Evolutionary conservation across 1,140 invertebrate genomes (phyloP), one percentile per base, ranked within the genome.

Genomic region (Panagrolaimus sp.): DNA sequence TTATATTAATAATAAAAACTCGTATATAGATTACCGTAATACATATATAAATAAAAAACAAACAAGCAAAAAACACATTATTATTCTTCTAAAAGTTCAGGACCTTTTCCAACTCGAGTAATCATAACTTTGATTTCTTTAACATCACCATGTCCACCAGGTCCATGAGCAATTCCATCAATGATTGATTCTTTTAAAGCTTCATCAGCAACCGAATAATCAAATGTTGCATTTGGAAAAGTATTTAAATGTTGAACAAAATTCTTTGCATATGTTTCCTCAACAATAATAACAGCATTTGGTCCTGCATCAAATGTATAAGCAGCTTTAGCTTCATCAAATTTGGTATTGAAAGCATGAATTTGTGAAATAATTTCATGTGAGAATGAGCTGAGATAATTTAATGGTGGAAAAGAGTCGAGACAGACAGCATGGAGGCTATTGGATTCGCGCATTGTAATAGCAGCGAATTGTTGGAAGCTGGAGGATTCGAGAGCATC

Each of bases 401-500:
- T 70, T 8, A 80, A 61, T 11, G 96, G 95, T 5, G 96, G 96
- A 87, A 89, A 95, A 0, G 94, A 92, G 83, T 98, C 96, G 53
- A 93, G 82, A 78, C 91, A 93, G 42, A 93, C 87, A 1, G 94
- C 92, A 87, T 99, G 96, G 77, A 98, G 89, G 84, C 96, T 91
- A 88, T 99, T 98, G 64, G 93, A 96, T 79, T 99, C 96, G 84
- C 89, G 89, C 91, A 98, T 98, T 16, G 93, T 96, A 9, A 97
- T 86, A 83, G 92, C 88, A 38, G 92, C 93, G 87, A 98, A 96
- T 63, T 83, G 87, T 45, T 87, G 72, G 84, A 98, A 99, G 86
- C 98, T 87, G 81, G 87, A 90, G 0, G 88, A 77, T 42, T 86
- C 65, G 64, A 98, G 95, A 9, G 94, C 92, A 78, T 87, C 76